Evolutionary conservation across 1,140 invertebrate genomes (phyloP), one percentile per base, ranked within the genome.

Genomic region (Sipha flava): DNA sequence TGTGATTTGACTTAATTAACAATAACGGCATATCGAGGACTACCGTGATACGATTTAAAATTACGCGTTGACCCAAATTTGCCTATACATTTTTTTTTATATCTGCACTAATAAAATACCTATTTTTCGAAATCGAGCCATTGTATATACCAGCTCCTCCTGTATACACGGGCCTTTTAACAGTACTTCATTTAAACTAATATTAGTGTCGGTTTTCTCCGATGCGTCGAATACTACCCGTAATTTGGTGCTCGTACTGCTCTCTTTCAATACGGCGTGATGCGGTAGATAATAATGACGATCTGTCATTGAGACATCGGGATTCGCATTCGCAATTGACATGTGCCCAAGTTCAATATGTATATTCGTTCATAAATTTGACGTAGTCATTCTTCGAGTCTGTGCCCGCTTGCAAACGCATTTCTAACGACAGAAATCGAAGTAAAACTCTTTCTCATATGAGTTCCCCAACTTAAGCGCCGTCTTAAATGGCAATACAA

Each of bases 191-290:
- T 86, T 86, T 6, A 86, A 54, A 2, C 83, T 84, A 26, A 70
- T 31, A 0, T 81, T 82, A 5, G 37, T 81, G 5, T 66, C 66
- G 9, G 83, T 82, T 54, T 83, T 82, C 37, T 81, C 80, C 10
- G 80, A 82, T 9, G 81, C 84, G 70, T 85, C 83, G 81, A 86
- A 86, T 3, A 86, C 85, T 7, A 85, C 84, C 21, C 85, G 49
- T 3, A 84, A 26, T 62, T 84, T 84, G 1, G 85, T 84, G 0
- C 12, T 77, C 3, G 16, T n/a, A 29, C 34, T 52, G n/a, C 57
- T 31, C 1, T 31, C 57, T 57, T 83, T 81, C 26, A 83, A n/a
- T 1, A 85, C 83, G 18, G 81, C 57, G 77, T 85, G 84, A 81
- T 85, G 83, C n/a, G 83, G 83, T 6, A 83, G 26, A 77, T 81